phyloP scores from a whole-genome alignment of 2,888 invertebrate species.

The Scrobipalpa atriplicella region DNA sequence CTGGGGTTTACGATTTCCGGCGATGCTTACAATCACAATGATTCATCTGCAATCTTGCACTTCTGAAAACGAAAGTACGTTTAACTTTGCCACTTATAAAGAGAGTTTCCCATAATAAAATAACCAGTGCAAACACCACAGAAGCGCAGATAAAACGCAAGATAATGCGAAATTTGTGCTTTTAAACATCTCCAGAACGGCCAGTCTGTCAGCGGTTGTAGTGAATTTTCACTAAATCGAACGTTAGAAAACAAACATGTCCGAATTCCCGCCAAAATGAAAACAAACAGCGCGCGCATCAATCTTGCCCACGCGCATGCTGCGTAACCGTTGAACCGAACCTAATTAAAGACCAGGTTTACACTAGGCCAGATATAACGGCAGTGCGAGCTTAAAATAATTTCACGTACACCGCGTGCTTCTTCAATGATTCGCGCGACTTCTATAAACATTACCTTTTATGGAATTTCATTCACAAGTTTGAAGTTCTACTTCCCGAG shows the following conservation, averaged over 20 bases:
- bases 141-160: constrained; percentile 45
- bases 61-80: neutral
- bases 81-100: neutral
- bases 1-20: neutral
- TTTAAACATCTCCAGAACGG: constrained; percentile 50
- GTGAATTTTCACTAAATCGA: constrained; percentile 75
- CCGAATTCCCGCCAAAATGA: constrained; percentile 52
- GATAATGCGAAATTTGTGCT: constrained; percentile 48
- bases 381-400: constrained; percentile 65
- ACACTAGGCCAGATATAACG: constrained; percentile 68
- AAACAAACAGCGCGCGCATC: constrained; percentile 63
- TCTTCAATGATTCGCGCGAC: constrained; percentile 43
- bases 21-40: neutral
- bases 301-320: constrained; percentile 71
- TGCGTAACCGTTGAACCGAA: constrained; percentile 61
- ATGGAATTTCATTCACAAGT: constrained; percentile 8
- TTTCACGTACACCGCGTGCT: constrained; percentile 58
- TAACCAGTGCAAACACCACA: constrained; percentile 42
- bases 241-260: constrained; percentile 69
- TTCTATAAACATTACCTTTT: constrained; percentile 48
- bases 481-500: neutral
- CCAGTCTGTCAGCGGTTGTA: constrained; percentile 67
- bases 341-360: constrained; percentile 76
- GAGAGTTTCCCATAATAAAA: neutral
- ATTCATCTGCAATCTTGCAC: constrained; percentile 3